Evolutionary conservation across 2,113 vertebrate species (phyloP).

Genomic region (Barnardius zonarius): DNA sequence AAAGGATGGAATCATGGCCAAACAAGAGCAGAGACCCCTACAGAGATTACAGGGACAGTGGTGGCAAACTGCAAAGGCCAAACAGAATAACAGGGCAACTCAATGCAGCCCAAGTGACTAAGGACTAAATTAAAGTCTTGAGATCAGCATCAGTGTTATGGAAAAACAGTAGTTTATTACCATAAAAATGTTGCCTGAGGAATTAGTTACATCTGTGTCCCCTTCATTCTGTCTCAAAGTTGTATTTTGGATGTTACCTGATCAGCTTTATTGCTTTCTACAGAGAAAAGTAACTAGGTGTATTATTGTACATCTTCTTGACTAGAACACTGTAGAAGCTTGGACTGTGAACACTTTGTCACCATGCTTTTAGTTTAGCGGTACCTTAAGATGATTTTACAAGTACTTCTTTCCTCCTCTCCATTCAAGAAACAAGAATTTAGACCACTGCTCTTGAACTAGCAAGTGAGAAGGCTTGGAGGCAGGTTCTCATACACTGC

Average conservation of each 20-base stretch:
- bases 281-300: not conserved
- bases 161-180: not conserved
- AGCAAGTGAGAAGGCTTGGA: not conserved
- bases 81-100: not conserved
- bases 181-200: not conserved
- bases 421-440: not conserved
- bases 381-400: not conserved
- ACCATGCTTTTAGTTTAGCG: not conserved
- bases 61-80: not conserved
- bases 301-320: not conserved
- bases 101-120: not conserved
- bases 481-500: not conserved
- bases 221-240: not conserved
- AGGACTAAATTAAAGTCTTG: not conserved
- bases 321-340: not conserved
- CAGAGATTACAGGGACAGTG: not conserved
- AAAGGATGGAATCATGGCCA: rapidly evolving
- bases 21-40: not conserved
- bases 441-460: not conserved
- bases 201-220: not conserved
- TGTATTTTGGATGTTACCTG: not conserved
- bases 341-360: not conserved
- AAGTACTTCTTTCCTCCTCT: not conserved
- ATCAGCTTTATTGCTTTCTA: not conserved
- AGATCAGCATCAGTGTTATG: not conserved